phyloP scores from a whole-genome alignment of 2,888 invertebrate genomes.

The Ceramica pisi region DNA sequence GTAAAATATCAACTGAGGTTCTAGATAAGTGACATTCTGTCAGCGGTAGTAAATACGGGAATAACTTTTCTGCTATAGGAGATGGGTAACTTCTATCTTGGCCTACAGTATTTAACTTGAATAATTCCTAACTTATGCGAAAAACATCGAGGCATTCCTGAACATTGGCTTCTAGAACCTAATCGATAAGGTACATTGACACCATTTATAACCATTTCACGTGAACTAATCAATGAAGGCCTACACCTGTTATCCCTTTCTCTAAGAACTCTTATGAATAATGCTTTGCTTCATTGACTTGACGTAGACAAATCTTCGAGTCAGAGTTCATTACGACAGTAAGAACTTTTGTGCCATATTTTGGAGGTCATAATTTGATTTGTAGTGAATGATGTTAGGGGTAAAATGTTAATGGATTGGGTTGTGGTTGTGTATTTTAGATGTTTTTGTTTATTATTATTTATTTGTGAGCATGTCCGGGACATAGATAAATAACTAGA shows the following conservation, averaged over 20 bases:
- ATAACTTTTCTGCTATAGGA: too few species aligned
- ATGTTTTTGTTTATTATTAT: not conserved
- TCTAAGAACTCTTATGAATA: constrained; percentile 37
- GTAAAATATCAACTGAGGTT: too few species aligned
- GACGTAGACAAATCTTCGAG: constrained; percentile 51
- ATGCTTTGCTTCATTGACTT: constrained; percentile 35
- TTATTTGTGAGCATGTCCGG: not conserved
- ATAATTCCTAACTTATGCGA: too few species aligned
- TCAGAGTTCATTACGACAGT: constrained; percentile 38
- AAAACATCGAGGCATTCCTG: too few species aligned
- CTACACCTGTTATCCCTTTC: constrained; percentile 34
- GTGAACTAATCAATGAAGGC: constrained; percentile 20
- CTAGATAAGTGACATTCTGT: too few species aligned
- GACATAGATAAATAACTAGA: too few species aligned
- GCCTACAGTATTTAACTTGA: too few species aligned
- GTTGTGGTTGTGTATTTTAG: not conserved
- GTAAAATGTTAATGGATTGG: constrained; percentile 7
- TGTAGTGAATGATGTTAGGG: constrained; percentile 27
- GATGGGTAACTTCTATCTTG: too few species aligned
- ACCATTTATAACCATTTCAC: constrained; percentile 2
- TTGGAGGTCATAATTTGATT: constrained; percentile 40
- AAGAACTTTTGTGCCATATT: not conserved
- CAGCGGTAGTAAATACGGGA: too few species aligned
- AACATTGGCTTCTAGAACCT: not conserved
- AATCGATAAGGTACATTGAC: not conserved